phyloP scores from a whole-genome alignment of 1,140 invertebrate species.

The Pollicipes pollicipes region DNA sequence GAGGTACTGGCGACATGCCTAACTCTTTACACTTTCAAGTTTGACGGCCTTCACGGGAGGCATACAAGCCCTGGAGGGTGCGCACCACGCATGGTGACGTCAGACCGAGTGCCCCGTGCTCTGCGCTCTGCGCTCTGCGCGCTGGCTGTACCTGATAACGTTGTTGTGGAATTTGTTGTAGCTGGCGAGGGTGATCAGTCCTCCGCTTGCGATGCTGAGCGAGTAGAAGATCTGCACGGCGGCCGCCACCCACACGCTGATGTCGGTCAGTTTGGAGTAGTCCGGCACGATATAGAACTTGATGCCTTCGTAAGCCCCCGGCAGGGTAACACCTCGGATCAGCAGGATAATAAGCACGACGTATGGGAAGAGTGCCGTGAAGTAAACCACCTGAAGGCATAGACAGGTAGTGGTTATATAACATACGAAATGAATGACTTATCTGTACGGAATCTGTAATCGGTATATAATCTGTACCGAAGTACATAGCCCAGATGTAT shows the following conservation, averaged over 20 bases:
- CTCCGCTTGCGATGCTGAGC: slow-evolving; percentile 26
- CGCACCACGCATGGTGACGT: too few species aligned
- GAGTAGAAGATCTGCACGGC: slow-evolving; percentile 29
- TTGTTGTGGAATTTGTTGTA: slow-evolving; percentile 35
- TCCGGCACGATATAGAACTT: slow-evolving; percentile 29
- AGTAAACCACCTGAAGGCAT: slow-evolving; percentile 30
- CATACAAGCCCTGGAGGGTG: background rate
- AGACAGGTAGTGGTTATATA: slow-evolving; percentile 19
- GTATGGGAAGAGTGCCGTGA: slow-evolving; percentile 32
- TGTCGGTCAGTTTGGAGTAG: slow-evolving; percentile 25
- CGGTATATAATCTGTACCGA: background rate
- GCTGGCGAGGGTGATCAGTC: slow-evolving; percentile 24
- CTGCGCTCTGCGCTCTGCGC: too few species aligned
- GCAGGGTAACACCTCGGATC: slow-evolving; percentile 34
- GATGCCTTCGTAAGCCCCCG: slow-evolving; percentile 31
- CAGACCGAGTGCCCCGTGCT: too few species aligned
- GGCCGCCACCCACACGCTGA: slow-evolving; percentile 26
- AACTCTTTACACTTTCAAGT: background rate
- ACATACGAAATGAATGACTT: slow-evolving; percentile 2
- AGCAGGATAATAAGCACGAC: slow-evolving; percentile 27
- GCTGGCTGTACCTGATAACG: slow-evolving; percentile 25
- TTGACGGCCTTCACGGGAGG: too few species aligned
- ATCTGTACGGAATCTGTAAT: slow-evolving; percentile 4
- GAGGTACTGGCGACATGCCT: background rate
- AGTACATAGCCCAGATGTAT: too few species aligned